Evolutionary conservation across 2,888 invertebrate species (phyloP), one percentile per base, ranked within the genome.

Genomic region (Sialis fuliginosa): DNA sequence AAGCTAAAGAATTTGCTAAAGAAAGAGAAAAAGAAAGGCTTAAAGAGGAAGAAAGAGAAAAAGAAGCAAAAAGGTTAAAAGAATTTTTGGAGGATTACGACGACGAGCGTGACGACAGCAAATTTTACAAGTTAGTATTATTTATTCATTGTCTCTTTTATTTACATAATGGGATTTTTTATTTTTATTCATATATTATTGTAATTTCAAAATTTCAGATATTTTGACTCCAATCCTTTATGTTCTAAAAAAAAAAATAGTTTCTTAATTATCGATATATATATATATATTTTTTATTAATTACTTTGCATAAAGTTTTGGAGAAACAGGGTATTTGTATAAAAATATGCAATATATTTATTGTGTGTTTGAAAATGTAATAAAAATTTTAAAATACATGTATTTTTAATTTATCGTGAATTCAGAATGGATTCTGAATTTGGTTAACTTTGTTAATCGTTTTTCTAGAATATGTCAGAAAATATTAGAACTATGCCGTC

Each of bases 81-180:
- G 92, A 96, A 70, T 99, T 99, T 66, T 75, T 98, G 4, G 98
- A 98, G 68, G 97, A 98, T 65, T 99, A 99, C 61, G 96, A 97
- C 60, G 98, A 98, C 65, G 95, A 96, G 65, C 74, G 93, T 46
- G 95, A 97, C 65, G 98, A 98, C 64, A 76, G 85, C 44, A 96
- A 96, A 69, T 98, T 89, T 69, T 98, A 96, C 72, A 92, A 89
- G 80, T 79, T 60, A 64, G 70, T 60, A 33, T 30, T 45, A 39
- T 33, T 40, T 39, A 6, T 37, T 6, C 12, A 37, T 6, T 37
- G 12, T 37, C 7, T 37, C 12, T 6, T 10, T 37, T 12, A 7
- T 37, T 10, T 10, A 6, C 12, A 6, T n/a, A 37, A 37, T 37
- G 12, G 12, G n/a, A 37, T 37, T 37, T 37, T 37, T 37, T 35